Base-by-base conservation (phyloP, 92 coral and sea anemone genomes). In the Pocillopora meandrina region DNA sequence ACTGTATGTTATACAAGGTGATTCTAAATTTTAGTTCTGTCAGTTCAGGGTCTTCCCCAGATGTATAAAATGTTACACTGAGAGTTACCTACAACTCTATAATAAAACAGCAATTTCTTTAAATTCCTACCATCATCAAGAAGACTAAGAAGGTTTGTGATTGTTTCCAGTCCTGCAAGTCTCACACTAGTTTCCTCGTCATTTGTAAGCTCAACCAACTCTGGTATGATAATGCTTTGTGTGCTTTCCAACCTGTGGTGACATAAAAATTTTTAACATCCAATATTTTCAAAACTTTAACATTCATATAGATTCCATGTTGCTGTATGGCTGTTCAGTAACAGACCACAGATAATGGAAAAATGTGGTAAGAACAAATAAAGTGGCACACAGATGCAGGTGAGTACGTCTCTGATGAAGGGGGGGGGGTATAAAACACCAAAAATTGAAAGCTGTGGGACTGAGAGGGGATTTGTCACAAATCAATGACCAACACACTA, bases 201-300 rank as follows among this genome's bases (percentile, higher is more conserved):
- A 87, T 92, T 92, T 1, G 99, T 96, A 15, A 96, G 92, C 85
- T 96, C 99, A 83, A 96, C 98, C 52, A 96, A 89, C 87, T 96
- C 99, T 10, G 99, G 95, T 72, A 96, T 94, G 56, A 96, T 93
- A 65, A 89, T 85, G 57, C 94, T 93, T 80, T 94, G 95, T 2
- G 99, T 96, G 16, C 92, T 84, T 80, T 96, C 99, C 90, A 92
- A 81, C 74, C 98, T 96, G 83, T 36, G 36, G 11, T 55, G 67
- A 34, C 63, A 10, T 6, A 12, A 47, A 61, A 65, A 71, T 64
- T 20, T 77, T 67, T 4, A 33, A 67, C 8, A 26, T 33, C 4
- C 10, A 13, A 16, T 67, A 66, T 23, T 12, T 4, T 13, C 18
- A 61, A 70, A 16, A 9, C 12, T n/a, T 19, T 42, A 49, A 2